Conservation (phyloP, 1,140 invertebrate species). For the Bursaphelenchus mucronatus region DNA sequence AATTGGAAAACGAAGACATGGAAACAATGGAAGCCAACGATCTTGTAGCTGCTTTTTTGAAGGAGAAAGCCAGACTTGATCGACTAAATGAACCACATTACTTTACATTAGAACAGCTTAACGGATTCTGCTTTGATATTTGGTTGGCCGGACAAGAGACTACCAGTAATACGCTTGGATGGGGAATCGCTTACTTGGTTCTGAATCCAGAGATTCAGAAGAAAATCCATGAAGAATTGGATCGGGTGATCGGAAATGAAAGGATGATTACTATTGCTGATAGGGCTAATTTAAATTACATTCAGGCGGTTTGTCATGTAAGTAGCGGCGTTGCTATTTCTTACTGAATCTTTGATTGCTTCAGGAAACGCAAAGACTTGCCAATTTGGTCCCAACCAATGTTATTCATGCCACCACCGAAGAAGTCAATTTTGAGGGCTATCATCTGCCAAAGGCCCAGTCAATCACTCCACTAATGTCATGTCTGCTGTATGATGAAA, state of each 20-base stretch:
- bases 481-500: constrained; percentile 18
- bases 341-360: background rate
- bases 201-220: constrained; percentile 15
- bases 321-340: background rate
- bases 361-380: constrained; percentile 17
- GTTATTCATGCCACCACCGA: constrained; percentile 3
- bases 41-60: constrained; percentile 13
- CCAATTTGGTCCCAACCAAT: constrained; percentile 23
- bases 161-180: constrained; percentile 16
- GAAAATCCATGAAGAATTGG: constrained; percentile 21
- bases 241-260: constrained; percentile 19
- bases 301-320: constrained; percentile 16
- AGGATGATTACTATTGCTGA: constrained; percentile 18
- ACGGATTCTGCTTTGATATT: constrained; percentile 20
- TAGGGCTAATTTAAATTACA: constrained; percentile 5
- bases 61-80: background rate
- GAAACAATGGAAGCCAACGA: background rate
- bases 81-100: background rate
- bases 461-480: constrained; percentile 14
- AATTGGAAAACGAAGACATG: background rate
- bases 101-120: constrained; percentile 11
- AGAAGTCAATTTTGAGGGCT: constrained; percentile 12
- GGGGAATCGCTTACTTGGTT: constrained; percentile 23
- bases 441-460: constrained; percentile 5
- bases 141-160: constrained; percentile 25